Base-by-base conservation (phyloP, 2,888 invertebrate species). In the Perdita meconis region DNA sequence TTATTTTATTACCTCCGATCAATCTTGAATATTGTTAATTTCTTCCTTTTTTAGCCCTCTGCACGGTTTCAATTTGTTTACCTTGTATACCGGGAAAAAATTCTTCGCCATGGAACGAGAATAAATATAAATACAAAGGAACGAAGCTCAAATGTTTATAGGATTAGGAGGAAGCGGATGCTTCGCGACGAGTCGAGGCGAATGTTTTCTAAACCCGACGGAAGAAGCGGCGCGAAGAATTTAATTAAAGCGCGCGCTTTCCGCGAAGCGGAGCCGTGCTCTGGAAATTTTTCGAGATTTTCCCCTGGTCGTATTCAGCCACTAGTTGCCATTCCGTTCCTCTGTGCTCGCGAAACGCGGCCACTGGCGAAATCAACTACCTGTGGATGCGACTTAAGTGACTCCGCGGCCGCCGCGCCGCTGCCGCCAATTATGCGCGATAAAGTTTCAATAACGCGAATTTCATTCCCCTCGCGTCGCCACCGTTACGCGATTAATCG, bases 311-410 rank as follows among this genome's bases (percentile, higher is more conserved):
- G 68, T 60, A 72, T 72, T 78, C 78, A 67, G 74, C 66, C 84
- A 85, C 86, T 84, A 84, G 85, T 87, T 86, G 85, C 88, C 74
- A 85, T 86, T 22, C 82, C 66, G 78, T 67, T 77, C 78, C 75
- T 72, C 78, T 73, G 57, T 56, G 34, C 40, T 67, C 55, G 76
- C 82, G 85, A 85, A 87, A 86, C 85, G 84, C 87, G 84, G 81
- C 84, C 83, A 84, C 84, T 84, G 82, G 86, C 82, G 81, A 87
- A 89, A 87, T 89, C 89, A 89, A 90, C 89, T 89, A 90, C 89
- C 89, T 90, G 89, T 90, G 88, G 89, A 90, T 89, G 80, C 85
- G 84, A 86, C 86, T 88, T 85, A 86, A 82, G 74, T 75, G 77
- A 83, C 71, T 79, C 59, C 57, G 60, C 53, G 65, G 57, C 30